phyloP scores from a whole-genome alignment of 2,888 invertebrate genomes.

The Synergus umbraculus region DNA sequence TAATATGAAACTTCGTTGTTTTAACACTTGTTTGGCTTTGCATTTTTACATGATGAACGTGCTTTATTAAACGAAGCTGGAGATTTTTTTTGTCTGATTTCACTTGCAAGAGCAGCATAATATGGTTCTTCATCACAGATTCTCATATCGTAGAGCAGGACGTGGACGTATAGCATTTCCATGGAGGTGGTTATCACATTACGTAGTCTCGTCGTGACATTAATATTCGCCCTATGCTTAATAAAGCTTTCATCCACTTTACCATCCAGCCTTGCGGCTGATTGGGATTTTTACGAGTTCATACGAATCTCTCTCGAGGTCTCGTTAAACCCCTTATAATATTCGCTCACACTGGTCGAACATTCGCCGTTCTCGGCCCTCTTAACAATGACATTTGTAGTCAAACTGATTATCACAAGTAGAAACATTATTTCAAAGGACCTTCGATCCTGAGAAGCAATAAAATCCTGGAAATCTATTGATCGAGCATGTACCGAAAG shows the following conservation, averaged over 20 bases:
- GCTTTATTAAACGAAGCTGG: neutral
- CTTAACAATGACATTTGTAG: neutral
- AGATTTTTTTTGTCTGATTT: neutral
- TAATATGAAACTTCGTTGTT: neutral
- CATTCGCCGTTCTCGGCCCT: neutral
- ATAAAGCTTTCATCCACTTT: slow-evolving; percentile 20
- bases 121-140: slow-evolving; percentile 4
- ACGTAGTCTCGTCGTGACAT: slow-evolving; percentile 17
- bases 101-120: slow-evolving; percentile 16
- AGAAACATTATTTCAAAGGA: too few species aligned
- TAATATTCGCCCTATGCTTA: slow-evolving; percentile 38
- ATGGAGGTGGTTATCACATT: slow-evolving; percentile 1
- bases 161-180: slow-evolving; percentile 2
- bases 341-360: neutral
- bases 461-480: neutral
- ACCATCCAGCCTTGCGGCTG: slow-evolving; percentile 4
- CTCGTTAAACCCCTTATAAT: slow-evolving; percentile 23
- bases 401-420: neutral
- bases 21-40: neutral
- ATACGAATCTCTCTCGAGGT: slow-evolving; percentile 24
- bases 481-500: neutral
- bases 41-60: neutral
- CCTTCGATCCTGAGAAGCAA: too few species aligned
- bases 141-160: neutral
- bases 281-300: slow-evolving; percentile 36